Base-by-base conservation (phyloP, 1,140 invertebrate genomes). In the Trinorchestia longiramus region DNA sequence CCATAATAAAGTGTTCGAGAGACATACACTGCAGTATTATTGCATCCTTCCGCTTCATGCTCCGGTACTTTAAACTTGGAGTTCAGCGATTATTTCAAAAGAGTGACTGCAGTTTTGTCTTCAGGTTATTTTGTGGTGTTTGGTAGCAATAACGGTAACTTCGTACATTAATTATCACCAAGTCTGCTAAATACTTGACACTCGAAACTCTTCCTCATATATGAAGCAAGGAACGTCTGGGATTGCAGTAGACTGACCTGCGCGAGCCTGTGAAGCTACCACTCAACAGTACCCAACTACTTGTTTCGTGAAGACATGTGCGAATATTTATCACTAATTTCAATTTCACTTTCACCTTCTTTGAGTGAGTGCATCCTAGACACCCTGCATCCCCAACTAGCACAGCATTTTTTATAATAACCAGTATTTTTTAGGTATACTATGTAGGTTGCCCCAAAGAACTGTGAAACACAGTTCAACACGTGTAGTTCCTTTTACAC, bases 1-100 rank as follows among this genome's bases (percentile, higher is more conserved):
- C 43, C 43, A 41, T 91, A 91, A 91, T 91, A 91, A 91, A 91
- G 88, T 91, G 88, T 91, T 77, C 62, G 88, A 91, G n/a, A n/a
- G 88, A 91, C 88, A 42, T 44, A 43, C 88, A 91, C 88, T 91
- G 88, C 88, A 91, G 41, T 91, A 43, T 91, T 91, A 91, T 91
- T 91, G 88, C 88, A 42, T 44, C 88, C 88, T 91, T 91, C 88
- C 15, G 88, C 43, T 42, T 11, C 43, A 43, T 42, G 88, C 88
- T 36, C 28, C 47, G 3, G 36, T 28, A 77, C 28, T 77, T 77
- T 3, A 77, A 53, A 8, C 6, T 8, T 53, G 19, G 6, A 15
- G 62, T 77, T 36, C 36, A 11, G 62, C 62, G 47, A 53, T 19
- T 53, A 19, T 19, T 53, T 53, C 47, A 53, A 77, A 77, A 28